These are phyloP conservation scores for Ectemnius lituratus DNA, from an alignment of 2,888 invertebrate species.

Conservation along the genomic window DNA sequence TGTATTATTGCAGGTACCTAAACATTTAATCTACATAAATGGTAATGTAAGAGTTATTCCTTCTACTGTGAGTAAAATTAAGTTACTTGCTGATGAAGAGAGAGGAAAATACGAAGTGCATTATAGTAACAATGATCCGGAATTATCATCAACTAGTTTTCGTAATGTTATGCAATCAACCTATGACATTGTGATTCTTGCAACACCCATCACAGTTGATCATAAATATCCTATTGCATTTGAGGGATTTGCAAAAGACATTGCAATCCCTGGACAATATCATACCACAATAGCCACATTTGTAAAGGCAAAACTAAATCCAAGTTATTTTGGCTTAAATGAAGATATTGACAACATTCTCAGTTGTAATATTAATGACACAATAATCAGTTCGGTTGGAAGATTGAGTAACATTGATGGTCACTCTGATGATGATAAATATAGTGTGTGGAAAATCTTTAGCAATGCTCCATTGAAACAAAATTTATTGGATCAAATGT, in stretches of 20 bases:
- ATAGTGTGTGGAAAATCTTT: slow-evolving; percentile 81
- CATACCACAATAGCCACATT: slow-evolving; percentile 81
- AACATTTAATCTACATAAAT: slow-evolving; percentile 68
- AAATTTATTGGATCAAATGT: slow-evolving; percentile 78
- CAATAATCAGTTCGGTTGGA: slow-evolving; percentile 78
- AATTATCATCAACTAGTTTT: slow-evolving; percentile 11
- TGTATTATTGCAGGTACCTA: slow-evolving; percentile 67
- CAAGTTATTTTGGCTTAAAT: slow-evolving; percentile 76
- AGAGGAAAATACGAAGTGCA: slow-evolving; percentile 65
- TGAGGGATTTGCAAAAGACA: slow-evolving; percentile 73
- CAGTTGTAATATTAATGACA: slow-evolving; percentile 76
- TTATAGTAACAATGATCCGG: slow-evolving; percentile 60
- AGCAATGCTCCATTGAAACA: slow-evolving; percentile 77
- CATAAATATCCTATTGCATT: slow-evolving; percentile 77
- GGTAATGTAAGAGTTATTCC: slow-evolving; percentile 60
- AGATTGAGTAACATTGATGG: slow-evolving; percentile 73
- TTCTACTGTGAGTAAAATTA: slow-evolving; percentile 66
- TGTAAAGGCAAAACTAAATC: slow-evolving; percentile 79
- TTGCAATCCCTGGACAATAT: slow-evolving; percentile 75
- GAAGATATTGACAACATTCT: slow-evolving; percentile 75
- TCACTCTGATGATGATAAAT: slow-evolving; percentile 27
- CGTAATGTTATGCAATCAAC: slow-evolving; percentile 50
- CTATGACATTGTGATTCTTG: slow-evolving; percentile 82
- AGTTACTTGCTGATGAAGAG: slow-evolving; percentile 38
- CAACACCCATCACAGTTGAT: slow-evolving; percentile 79